Evolutionary conservation across 1,140 invertebrate species (phyloP), one percentile per base, ranked within the genome.

Genomic region (Monomorium pharaonis): DNA sequence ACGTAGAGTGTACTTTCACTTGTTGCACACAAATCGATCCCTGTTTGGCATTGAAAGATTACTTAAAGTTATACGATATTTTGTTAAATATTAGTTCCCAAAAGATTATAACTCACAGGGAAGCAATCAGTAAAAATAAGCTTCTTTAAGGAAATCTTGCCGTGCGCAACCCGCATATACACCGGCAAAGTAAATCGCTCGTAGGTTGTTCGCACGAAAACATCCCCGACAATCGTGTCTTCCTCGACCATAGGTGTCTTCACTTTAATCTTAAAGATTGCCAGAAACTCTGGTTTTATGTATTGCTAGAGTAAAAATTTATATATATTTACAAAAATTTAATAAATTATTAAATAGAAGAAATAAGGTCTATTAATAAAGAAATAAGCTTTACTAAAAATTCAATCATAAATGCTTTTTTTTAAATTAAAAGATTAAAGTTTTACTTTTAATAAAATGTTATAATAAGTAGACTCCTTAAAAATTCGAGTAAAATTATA

Each of bases 51-150:
- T 21, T 47, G 16, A 67, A 96, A 96, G 62, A 49, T 63, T 37
- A 75, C 14, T 5, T 60, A 44, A 74, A 60, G 37, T 81, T 27
- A 37, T 4, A 12, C 0, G 10, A 7, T 30, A 10, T 58, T 60
- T 75, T 12, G n/a, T 54, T 24, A 44, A 37, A 37, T 49, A 77
- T 18, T 75, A 33, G 47, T 0, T 47, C n/a, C 30, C 16, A 2
- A 24, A 44, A n/a, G 54, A n/a, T 30, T 51, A 69, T 51, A 75
- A 96, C 96, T 96, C 95, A 98, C 97, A 49, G 98, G 98, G 96
- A 98, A 98, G 88, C 97, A 97, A 94, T 98, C 96, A 83, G 97
- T 96, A 93, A 98, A 98, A 62, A 97, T 94, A 18, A 98, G 92
- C 87, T 96, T 96, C 87, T 97, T 96, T 44, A 97, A 95, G 30